These are phyloP conservation scores for Mamestra configurata DNA, from an alignment of 1,140 invertebrate species.

Conservation along the genomic window DNA sequence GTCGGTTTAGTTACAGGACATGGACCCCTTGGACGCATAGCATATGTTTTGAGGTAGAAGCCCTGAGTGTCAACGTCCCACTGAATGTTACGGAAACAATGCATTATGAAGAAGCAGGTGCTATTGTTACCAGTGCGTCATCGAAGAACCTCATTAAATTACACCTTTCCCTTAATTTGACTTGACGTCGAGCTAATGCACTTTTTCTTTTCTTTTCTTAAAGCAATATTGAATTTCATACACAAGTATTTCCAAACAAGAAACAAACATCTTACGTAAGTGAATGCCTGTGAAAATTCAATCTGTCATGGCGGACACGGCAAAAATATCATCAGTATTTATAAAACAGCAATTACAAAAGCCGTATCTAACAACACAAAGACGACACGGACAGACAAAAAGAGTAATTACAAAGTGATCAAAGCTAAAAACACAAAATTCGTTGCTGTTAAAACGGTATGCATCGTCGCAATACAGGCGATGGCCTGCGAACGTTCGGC, in stretches of 20 bases:
- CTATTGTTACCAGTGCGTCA: slow-evolving; percentile 9
- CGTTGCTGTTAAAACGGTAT: slow-evolving; percentile 35
- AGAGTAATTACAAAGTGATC: slow-evolving; percentile 43
- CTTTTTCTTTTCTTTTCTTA: slow-evolving; percentile 1
- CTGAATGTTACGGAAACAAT: slow-evolving; percentile 6
- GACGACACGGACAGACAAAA: slow-evolving; percentile 31
- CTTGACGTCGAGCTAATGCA: slow-evolving; percentile 18
- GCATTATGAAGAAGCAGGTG: slow-evolving; percentile 32
- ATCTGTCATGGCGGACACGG: slow-evolving; percentile 14
- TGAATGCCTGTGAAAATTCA: slow-evolving; percentile 9
- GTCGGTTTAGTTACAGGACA: neutral
- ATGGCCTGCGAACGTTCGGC: slow-evolving; percentile 24
- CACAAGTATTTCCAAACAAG: neutral
- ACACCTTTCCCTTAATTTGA: slow-evolving; percentile 35
- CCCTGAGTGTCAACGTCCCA: neutral
- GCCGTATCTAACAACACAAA: slow-evolving; percentile 37
- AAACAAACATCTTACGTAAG: neutral
- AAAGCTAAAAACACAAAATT: slow-evolving; percentile 32
- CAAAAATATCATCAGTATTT: slow-evolving; percentile 37
- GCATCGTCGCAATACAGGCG: slow-evolving; percentile 27
- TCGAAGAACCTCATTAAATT: slow-evolving; percentile 16
- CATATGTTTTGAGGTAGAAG: neutral
- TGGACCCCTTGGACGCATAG: neutral
- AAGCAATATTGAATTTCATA: neutral
- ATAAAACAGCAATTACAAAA: slow-evolving; percentile 30